Percentiles rank a stretch among this genome's conserved stretches.
phyloP scores from a whole-genome alignment of 2,888 invertebrate genomes.

The Amphiduros pacificus region DNA sequence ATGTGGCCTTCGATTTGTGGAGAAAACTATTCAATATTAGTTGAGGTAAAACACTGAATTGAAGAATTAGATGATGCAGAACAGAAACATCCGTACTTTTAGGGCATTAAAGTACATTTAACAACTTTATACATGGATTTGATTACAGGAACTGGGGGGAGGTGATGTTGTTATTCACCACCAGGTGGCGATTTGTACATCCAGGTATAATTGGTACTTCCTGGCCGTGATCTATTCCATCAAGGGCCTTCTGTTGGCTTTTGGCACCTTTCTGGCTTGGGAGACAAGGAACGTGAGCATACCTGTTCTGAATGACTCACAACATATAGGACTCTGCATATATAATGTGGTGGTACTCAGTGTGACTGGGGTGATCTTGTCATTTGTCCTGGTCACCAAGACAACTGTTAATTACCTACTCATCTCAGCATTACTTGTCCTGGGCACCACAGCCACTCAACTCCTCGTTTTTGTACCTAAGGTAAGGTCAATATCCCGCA shows the following conservation, averaged over 20 bases:
- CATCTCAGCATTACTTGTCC: conserved; percentile 17
- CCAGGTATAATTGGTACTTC: not conserved
- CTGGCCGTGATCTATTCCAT: not conserved
- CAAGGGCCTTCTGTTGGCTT: not conserved
- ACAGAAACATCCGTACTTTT: no score
- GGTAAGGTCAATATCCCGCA: no score
- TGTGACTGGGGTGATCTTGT: conserved; percentile 22
- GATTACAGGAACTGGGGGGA: no score
- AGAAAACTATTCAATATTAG: no score
- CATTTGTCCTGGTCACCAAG: conserved; percentile 19
- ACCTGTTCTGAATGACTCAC: conserved; percentile 36
- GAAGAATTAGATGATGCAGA: no score
- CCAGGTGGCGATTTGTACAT: conserved; percentile 1
- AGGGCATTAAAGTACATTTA: no score
- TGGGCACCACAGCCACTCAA: conserved; percentile 25
- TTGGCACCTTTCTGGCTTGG: conserved; percentile 1
- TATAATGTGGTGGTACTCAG: conserved; percentile 27
- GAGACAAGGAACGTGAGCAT: conserved; percentile 17
- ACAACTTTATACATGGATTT: no score
- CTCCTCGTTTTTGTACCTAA: conserved; percentile 29
- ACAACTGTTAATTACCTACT: conserved; percentile 16
- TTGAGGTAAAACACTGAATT: no score
- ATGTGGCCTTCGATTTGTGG: no score
- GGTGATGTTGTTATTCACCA: not conserved
- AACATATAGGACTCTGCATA: conserved; percentile 34